A percentile compares a stretch with the other conserved stretches of the same genome.
These are phyloP conservation scores for Orchestia grillus DNA, from an alignment of 1,140 invertebrate species.

Conservation along the genomic window DNA sequence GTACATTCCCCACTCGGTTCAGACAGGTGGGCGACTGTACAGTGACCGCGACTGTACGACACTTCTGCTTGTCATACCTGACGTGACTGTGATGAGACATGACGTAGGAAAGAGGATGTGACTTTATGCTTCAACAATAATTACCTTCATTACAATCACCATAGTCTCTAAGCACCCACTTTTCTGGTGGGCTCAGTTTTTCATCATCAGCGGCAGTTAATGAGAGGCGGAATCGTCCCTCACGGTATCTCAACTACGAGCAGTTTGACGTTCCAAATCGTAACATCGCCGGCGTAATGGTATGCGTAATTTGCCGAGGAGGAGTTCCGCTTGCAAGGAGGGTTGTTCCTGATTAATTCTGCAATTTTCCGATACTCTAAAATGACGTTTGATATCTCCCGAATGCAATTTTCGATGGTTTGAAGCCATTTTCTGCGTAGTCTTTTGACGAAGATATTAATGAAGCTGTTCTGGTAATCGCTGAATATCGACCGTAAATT, in stretches of 20 bases:
- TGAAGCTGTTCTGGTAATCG: background rate
- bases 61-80: background rate
- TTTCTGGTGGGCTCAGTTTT: background rate
- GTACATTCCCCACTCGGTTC: too few species aligned
- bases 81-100: constrained; percentile 21
- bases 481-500: background rate
- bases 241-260: background rate
- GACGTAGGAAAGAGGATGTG: constrained; percentile 32
- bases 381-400: background rate
- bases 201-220: constrained; percentile 36
- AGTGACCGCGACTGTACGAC: background rate
- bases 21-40: background rate
- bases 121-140: constrained; percentile 35
- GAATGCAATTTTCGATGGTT: background rate
- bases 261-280: constrained; percentile 1
- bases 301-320: background rate
- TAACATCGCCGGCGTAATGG: background rate
- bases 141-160: constrained; percentile 34
- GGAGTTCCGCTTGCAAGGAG: background rate
- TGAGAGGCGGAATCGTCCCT: background rate
- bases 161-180: constrained; percentile 38
- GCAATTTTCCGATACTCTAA: background rate
- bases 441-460: background rate
- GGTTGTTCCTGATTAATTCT: background rate
- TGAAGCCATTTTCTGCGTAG: background rate